Percentiles rank a stretch among this genome's conserved stretches.
phyloP scores from a whole-genome alignment of 2,113 vertebrate species.

The Macrotus californicus region DNA sequence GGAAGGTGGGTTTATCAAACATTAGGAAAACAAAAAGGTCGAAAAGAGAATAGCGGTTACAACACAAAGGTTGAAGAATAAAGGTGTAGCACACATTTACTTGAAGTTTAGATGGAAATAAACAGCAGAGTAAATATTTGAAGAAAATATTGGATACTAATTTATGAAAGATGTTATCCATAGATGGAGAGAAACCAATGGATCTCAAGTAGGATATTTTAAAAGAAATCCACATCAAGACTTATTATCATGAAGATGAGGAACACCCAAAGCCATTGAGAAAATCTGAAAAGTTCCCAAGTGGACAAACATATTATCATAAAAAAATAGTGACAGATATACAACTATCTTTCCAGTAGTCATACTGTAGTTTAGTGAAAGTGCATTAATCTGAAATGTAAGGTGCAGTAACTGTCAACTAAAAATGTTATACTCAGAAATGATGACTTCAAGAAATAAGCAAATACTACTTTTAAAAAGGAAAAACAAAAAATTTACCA shows the following conservation, averaged over 20 bases:
- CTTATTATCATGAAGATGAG: neutral
- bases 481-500: neutral
- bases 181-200: neutral
- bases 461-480: neutral
- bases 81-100: neutral
- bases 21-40: neutral
- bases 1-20: neutral
- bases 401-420: neutral
- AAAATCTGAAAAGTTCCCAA: neutral
- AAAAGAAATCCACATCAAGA: neutral
- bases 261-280: neutral
- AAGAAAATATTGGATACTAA: neutral
- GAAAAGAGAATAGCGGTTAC: neutral
- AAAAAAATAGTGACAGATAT: neutral
- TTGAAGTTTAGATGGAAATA: neutral
- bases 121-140: neutral
- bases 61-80: neutral
- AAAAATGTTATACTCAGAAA: neutral
- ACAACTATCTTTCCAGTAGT: neutral
- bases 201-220: neutral
- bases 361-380: neutral
- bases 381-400: neutral
- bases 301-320: neutral
- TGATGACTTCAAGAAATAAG: neutral
- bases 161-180: neutral